Evolutionary conservation across 2,888 invertebrate species (phyloP).

Genomic region (Trileptium ribeirensis): DNA sequence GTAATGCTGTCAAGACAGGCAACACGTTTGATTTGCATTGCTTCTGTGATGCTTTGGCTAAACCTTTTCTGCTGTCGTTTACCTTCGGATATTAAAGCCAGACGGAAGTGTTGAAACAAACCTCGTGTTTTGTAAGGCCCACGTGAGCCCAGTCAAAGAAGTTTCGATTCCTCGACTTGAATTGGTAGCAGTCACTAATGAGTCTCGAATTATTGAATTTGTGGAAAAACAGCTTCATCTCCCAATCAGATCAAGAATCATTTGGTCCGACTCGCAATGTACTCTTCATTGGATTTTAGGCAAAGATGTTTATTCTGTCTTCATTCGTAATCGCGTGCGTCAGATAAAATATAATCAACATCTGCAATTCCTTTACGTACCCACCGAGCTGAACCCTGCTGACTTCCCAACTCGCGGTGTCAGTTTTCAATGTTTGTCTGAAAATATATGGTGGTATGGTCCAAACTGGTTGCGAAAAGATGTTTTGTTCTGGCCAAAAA

Average conservation of each 20-base stretch:
- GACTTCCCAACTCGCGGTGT: conserved; percentile 41
- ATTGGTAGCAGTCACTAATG: background rate
- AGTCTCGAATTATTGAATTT: background rate
- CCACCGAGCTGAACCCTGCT: conserved; percentile 42
- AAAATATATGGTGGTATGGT: conserved; percentile 39
- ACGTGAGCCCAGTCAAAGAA: background rate
- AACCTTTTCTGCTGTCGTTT: background rate
- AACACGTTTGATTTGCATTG: background rate
- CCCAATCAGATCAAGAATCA: background rate
- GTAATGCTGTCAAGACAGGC: background rate
- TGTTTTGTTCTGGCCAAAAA: conserved; percentile 28
- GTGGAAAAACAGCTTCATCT: background rate
- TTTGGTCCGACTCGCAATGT: background rate
- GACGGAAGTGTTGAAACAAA: background rate
- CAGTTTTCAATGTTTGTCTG: conserved; percentile 22
- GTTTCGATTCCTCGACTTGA: background rate
- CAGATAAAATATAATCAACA: conserved; percentile 33
- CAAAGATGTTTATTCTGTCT: conserved; percentile 19
- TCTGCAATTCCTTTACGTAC: conserved; percentile 38
- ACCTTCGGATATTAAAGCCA: background rate
- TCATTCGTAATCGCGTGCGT: conserved; percentile 38
- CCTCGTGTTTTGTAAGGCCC: background rate
- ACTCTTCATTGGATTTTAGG: conserved; percentile 20
- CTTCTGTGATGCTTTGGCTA: background rate
- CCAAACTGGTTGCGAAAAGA: conserved; percentile 26